Percentiles rank a stretch among this genome's conserved stretches.
Conservation (phyloP, 1,140 invertebrate species). For the Archivesica marissinica region DNA sequence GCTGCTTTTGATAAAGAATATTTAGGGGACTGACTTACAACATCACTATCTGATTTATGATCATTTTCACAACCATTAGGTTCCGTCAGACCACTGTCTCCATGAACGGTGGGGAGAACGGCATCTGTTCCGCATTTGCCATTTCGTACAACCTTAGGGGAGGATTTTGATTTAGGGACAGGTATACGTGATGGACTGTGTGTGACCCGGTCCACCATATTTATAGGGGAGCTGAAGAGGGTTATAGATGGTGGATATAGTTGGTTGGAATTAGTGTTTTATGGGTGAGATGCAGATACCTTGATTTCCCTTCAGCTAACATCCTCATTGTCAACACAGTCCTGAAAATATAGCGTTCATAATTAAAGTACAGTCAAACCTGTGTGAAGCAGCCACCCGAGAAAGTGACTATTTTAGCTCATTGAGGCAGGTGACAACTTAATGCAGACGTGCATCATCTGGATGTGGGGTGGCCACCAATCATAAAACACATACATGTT, state of each 20-base stretch:
- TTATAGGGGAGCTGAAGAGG: neutral
- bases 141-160: constrained; percentile 55
- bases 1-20: constrained; percentile 32
- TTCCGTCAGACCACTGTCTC: neutral
- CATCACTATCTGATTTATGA: neutral
- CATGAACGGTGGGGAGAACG: neutral
- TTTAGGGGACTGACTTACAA: constrained; percentile 26
- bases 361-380: no score
- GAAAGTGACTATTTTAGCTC: no score
- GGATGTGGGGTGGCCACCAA: no score
- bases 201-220: constrained; percentile 76
- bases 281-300: constrained; percentile 18
- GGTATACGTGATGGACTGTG: constrained; percentile 78
- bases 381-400: no score
- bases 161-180: constrained; percentile 65
- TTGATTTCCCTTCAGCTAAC: constrained; percentile 42
- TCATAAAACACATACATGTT: no score
- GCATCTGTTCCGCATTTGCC: constrained; percentile 49
- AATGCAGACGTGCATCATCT: no score
- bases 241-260: constrained; percentile 12
- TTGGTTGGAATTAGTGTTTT: neutral
- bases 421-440: no score
- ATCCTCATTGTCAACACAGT: constrained; percentile 28
- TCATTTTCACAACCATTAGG: constrained; percentile 22
- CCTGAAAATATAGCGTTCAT: constrained; percentile 24